Evolutionary conservation across 2,797 vertebrate genomes (phyloP).

Genomic region (Takifugu ocellatus): DNA sequence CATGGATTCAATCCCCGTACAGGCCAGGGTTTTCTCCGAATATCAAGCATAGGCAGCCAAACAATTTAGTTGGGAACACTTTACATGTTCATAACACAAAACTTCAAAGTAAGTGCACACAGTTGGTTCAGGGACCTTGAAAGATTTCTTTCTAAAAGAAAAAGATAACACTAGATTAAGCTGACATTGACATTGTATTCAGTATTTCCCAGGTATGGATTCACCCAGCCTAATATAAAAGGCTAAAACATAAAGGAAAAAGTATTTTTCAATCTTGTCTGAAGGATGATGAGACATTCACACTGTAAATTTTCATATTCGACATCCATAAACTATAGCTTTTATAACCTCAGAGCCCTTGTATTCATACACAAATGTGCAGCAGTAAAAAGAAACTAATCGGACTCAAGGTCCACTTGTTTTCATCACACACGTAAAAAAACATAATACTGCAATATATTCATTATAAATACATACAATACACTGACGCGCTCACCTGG

Average conservation of each 20-base stretch:
- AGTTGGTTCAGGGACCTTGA: no score
- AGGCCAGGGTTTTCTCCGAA: slow-evolving; percentile 5
- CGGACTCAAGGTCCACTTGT: slow-evolving; percentile 6
- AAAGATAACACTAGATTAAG: no score
- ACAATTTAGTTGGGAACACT: neutral
- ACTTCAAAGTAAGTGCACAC: neutral
- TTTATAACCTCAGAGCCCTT: slow-evolving; percentile 3
- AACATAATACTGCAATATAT: no score
- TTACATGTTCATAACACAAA: neutral
- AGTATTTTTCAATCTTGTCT: no score
- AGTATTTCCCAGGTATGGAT: no score
- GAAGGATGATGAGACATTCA: no score
- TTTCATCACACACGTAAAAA: neutral
- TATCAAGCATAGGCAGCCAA: neutral
- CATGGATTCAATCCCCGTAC: slow-evolving; percentile 54
- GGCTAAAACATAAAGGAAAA: no score
- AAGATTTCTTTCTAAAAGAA: no score
- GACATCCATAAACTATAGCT: neutral
- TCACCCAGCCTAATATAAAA: no score
- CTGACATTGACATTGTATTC: no score
- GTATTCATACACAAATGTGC: neutral
- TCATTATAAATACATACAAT: no score
- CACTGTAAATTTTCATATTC: no score
- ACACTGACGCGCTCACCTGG: slow-evolving; percentile 59
- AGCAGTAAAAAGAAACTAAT: neutral